phyloP scores from a whole-genome alignment of 1,140 invertebrate genomes.

The Dreissena polymorpha region DNA sequence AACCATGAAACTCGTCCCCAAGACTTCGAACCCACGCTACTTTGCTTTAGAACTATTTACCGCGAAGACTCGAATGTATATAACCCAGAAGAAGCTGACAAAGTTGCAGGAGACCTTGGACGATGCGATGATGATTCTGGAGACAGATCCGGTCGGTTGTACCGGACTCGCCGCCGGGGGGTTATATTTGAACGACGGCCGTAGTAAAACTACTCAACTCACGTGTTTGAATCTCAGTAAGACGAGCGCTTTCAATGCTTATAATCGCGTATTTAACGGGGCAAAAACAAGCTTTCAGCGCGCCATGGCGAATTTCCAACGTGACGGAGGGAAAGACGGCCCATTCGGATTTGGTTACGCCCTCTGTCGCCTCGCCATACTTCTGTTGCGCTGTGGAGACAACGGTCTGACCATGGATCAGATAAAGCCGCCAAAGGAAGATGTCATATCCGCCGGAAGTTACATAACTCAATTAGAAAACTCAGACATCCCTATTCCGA shows the following conservation, averaged over 20 bases:
- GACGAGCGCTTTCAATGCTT: slow-evolving; percentile 9
- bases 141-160: slow-evolving; percentile 55
- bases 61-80: slow-evolving; percentile 60
- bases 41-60: slow-evolving; percentile 58
- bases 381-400: slow-evolving; percentile 59
- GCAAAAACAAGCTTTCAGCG: slow-evolving; percentile 52
- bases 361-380: slow-evolving; percentile 54
- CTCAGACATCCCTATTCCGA: slow-evolving; percentile 50
- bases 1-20: slow-evolving; percentile 48
- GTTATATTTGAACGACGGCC: slow-evolving; percentile 61
- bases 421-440: slow-evolving; percentile 25
- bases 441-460: slow-evolving; percentile 38
- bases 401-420: slow-evolving; percentile 56
- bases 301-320: slow-evolving; percentile 54
- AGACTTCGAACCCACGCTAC: slow-evolving; percentile 56
- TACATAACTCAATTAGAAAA: slow-evolving; percentile 52
- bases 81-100: slow-evolving; percentile 48
- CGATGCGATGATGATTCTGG: slow-evolving; percentile 60
- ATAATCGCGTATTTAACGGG: slow-evolving; percentile 26
- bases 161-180: slow-evolving; percentile 63
- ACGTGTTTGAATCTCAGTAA: slow-evolving; percentile 54
- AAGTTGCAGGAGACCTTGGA: slow-evolving; percentile 55
- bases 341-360: slow-evolving; percentile 63
- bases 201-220: slow-evolving; percentile 55
- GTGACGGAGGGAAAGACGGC: slow-evolving; percentile 62